Percentiles rank a stretch among this genome's conserved stretches.
Evolutionary conservation across 1,140 invertebrate species (phyloP).

Genomic region (Bombus terrestris): DNA sequence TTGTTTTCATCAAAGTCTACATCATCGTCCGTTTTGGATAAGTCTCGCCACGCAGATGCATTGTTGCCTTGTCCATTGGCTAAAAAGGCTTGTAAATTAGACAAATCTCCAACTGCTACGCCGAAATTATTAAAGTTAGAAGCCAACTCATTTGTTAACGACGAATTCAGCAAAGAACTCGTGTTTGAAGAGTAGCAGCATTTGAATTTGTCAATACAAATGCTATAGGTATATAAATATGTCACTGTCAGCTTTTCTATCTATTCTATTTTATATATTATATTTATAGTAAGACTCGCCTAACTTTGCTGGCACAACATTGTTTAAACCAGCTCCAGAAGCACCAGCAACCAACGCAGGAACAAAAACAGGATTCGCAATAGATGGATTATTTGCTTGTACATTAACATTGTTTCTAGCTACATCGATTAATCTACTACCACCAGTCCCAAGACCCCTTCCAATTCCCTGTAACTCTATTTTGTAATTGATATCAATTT

Average conservation of each 20-base stretch:
- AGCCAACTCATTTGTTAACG: conserved; percentile 79
- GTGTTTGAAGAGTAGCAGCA: conserved; percentile 80
- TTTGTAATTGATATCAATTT: conserved; percentile 11
- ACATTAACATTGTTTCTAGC: conserved; percentile 89
- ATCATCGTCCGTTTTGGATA: conserved; percentile 79
- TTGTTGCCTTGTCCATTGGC: conserved; percentile 77
- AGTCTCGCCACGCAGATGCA: conserved; percentile 75
- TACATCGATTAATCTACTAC: conserved; percentile 93
- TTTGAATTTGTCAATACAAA: conserved; percentile 79
- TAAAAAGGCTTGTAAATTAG: conserved; percentile 78
- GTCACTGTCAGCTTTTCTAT: background rate
- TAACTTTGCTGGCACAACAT: conserved; percentile 80
- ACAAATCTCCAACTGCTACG: conserved; percentile 75
- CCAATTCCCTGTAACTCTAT: conserved; percentile 90
- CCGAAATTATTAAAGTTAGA: conserved; percentile 80
- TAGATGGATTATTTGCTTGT: conserved; percentile 77
- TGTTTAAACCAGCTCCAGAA: conserved; percentile 78
- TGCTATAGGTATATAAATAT: conserved; percentile 66
- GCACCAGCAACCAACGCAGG: conserved; percentile 76
- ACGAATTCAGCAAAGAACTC: conserved; percentile 78
- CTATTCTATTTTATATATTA: background rate
- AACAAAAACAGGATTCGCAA: conserved; percentile 77
- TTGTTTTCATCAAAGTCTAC: conserved; percentile 75
- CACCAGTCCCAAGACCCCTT: conserved; percentile 94
- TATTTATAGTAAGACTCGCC: conserved; percentile 63